Evolutionary conservation across 30 jellyfish, hydroid and myxozoan genomes (phyloP).

Genomic region (Pelagia noctiluca): DNA sequence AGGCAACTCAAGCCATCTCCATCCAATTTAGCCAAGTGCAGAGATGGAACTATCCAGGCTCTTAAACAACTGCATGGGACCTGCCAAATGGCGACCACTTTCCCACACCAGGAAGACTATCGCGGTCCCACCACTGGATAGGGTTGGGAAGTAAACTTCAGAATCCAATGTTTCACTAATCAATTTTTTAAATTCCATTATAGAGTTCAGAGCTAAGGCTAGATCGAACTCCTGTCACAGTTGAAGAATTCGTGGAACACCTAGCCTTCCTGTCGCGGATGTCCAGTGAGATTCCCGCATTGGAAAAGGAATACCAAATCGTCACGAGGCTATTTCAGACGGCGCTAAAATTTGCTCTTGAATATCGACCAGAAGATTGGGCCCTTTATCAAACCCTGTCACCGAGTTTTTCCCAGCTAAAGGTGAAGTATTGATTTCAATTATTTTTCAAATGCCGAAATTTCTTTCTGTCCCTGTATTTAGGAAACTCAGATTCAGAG

Average conservation of each 20-base stretch:
- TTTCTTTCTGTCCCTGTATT: too few species aligned
- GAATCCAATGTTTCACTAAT: too few species aligned
- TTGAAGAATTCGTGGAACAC: slow-evolving; percentile 86
- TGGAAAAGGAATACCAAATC: slow-evolving; percentile 64
- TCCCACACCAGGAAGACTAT: too few species aligned
- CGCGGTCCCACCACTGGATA: too few species aligned
- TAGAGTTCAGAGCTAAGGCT: slow-evolving; percentile 75
- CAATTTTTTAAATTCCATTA: background rate
- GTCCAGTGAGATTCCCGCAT: slow-evolving; percentile 69
- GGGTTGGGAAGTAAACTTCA: too few species aligned
- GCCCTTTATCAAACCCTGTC: slow-evolving; percentile 85
- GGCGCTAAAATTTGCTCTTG: slow-evolving; percentile 70
- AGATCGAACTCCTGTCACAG: slow-evolving; percentile 53
- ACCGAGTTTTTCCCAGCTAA: slow-evolving; percentile 82
- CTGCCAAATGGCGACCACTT: too few species aligned
- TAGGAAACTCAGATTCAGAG: background rate
- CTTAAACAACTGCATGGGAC: too few species aligned
- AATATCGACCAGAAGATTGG: slow-evolving; percentile 73
- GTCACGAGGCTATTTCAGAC: slow-evolving; percentile 63
- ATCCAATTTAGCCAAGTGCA: too few species aligned
- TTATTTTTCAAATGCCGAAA: too few species aligned
- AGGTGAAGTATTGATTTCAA: too few species aligned
- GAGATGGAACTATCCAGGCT: too few species aligned
- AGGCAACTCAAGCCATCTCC: too few species aligned
- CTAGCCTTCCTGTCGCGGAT: slow-evolving; percentile 60